Conservation (phyloP, 1,140 invertebrate genomes). For the Berghia stephanieae region DNA sequence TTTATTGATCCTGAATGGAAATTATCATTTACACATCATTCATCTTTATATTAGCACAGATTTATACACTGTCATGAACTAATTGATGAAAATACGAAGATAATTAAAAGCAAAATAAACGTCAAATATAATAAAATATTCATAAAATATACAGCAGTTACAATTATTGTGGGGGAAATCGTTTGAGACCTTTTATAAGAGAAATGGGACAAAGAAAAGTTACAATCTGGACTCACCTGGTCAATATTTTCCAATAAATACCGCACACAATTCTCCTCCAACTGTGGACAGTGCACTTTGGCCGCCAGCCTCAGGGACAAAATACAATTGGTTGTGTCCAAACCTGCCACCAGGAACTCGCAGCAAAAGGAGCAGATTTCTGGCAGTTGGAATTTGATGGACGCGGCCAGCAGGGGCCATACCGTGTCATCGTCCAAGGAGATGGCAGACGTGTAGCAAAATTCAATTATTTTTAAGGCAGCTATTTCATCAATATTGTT, state of each 20-base stretch:
- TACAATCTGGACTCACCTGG: constrained; percentile 37
- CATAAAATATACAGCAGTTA: too few relatives aligned
- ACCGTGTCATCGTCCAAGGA: constrained; percentile 46
- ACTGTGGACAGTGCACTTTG: constrained; percentile 26
- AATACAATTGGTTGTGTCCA: constrained; percentile 43
- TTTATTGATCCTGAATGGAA: too few relatives aligned
- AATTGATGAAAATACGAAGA: too few relatives aligned
- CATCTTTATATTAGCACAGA: too few relatives aligned
- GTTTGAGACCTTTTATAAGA: too few relatives aligned
- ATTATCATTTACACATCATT: too few relatives aligned
- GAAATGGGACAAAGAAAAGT: too few relatives aligned
- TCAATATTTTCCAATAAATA: constrained; percentile 45
- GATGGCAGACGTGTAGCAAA: constrained; percentile 53
- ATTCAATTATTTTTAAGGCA: constrained; percentile 46
- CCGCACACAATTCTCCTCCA: constrained; percentile 37
- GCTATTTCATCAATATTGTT: constrained; percentile 39
- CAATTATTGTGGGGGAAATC: too few relatives aligned
- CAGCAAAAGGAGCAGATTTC: constrained; percentile 48
- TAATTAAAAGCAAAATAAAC: too few relatives aligned
- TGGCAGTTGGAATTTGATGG: constrained; percentile 41
- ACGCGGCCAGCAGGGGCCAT: constrained; percentile 45
- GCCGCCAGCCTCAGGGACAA: constrained; percentile 35
- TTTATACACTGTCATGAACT: too few relatives aligned
- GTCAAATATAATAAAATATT: too few relatives aligned
- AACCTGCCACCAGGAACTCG: constrained; percentile 41